Evolutionary conservation across 2,888 invertebrate genomes (phyloP).

Genomic region (Caenorhabditis sp.): DNA sequence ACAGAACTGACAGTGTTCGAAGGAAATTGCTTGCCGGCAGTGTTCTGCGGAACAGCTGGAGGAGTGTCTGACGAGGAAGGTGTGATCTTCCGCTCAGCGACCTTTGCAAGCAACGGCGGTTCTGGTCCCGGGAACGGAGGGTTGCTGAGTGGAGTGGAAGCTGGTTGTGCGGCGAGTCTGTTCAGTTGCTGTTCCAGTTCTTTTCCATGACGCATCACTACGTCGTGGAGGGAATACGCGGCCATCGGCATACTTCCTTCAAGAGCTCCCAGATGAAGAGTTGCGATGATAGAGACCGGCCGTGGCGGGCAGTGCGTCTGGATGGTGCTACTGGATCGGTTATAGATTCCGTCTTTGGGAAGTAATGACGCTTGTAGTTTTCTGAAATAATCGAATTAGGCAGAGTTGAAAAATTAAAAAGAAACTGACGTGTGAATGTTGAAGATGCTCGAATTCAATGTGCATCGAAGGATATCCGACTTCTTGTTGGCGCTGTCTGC

Average conservation of each 20-base stretch:
- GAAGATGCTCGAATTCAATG: slow-evolving; percentile 52
- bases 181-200: slow-evolving; percentile 71
- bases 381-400: slow-evolving; percentile 2
- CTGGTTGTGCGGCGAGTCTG: slow-evolving; percentile 64
- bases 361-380: neutral
- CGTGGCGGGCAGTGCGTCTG: neutral
- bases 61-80: neutral
- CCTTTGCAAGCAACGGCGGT: slow-evolving; percentile 17
- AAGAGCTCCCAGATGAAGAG: slow-evolving; percentile 68
- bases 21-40: slow-evolving; percentile 7
- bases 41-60: neutral
- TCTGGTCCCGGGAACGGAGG: slow-evolving; percentile 21
- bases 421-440: slow-evolving; percentile 40
- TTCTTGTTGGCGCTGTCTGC: slow-evolving; percentile 54
- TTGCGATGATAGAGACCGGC: slow-evolving; percentile 35
- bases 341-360: neutral
- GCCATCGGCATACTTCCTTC: slow-evolving; percentile 96
- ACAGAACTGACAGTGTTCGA: neutral
- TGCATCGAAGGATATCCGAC: slow-evolving; percentile 57
- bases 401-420: neutral
- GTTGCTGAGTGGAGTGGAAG: slow-evolving; percentile 38
- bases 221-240: slow-evolving; percentile 97
- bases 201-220: slow-evolving; percentile 87
- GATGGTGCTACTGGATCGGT: slow-evolving; percentile 19
- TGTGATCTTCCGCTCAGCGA: neutral